phyloP scores from a whole-genome alignment of 2,113 vertebrate species.

The Anas platyrhynchos region DNA sequence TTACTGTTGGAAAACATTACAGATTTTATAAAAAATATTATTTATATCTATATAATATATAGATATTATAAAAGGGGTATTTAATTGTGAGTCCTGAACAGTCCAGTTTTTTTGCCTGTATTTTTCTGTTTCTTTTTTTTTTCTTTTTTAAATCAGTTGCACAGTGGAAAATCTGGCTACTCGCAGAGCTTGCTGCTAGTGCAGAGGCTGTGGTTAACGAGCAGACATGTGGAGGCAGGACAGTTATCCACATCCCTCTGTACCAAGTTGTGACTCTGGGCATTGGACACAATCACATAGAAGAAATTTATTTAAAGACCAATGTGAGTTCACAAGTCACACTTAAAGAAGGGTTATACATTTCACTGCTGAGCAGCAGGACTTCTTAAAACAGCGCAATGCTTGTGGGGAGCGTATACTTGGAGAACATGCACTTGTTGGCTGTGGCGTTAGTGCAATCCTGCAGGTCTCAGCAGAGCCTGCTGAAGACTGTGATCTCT shows the following conservation, averaged over 20 bases:
- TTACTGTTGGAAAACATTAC: background rate
- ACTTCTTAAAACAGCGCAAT: background rate
- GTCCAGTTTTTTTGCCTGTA: background rate
- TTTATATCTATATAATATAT: too few species aligned
- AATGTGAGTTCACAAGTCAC: background rate
- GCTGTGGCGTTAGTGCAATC: accelerated
- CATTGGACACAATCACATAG: background rate
- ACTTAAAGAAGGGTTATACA: accelerated
- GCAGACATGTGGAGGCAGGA: background rate
- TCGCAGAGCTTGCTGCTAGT: background rate
- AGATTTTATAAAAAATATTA: too few species aligned
- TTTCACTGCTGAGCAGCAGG: background rate
- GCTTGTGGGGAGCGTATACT: background rate
- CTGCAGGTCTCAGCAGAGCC: too few species aligned
- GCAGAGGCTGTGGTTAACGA: background rate
- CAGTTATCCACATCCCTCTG: background rate
- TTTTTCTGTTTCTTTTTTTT: too few species aligned
- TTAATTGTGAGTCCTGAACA: background rate
- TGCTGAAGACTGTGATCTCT: background rate
- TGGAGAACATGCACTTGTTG: background rate
- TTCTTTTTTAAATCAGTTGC: background rate
- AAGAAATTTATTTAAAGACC: background rate
- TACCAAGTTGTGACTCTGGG: background rate
- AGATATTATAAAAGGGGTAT: background rate
- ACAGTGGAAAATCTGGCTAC: background rate